Conservation (phyloP, 30 jellyfish, hydroid and myxozoan genomes). For the Pseudorhiza aurosa region DNA sequence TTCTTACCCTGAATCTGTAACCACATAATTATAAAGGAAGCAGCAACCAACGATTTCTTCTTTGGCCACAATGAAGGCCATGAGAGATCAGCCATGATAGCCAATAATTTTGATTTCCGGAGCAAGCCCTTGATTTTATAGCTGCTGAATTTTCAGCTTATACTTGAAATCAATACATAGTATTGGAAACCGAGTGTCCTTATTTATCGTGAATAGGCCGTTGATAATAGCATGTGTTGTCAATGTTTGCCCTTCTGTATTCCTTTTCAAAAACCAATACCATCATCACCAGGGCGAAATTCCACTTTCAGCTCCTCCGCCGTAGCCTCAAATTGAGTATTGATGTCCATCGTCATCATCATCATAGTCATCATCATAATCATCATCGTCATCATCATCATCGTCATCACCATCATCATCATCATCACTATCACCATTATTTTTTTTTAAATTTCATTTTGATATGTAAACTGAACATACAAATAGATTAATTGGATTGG, state of each 20-base stretch:
- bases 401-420: no score
- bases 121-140: background rate
- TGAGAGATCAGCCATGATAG: no score
- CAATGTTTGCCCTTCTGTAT: background rate
- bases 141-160: background rate
- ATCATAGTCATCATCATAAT: no score
- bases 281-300: conserved; percentile 24
- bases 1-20: background rate
- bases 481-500: no score
- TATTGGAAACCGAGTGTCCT: background rate
- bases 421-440: no score
- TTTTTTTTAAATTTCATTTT: no score
- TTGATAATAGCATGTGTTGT: background rate
- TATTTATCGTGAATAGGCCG: background rate
- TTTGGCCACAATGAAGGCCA: background rate
- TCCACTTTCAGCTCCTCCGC: conserved; percentile 19
- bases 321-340: no score
- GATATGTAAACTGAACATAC: no score
- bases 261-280: background rate
- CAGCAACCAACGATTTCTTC: background rate
- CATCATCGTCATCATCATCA: no score
- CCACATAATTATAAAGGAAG: background rate
- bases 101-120: background rate
- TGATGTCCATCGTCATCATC: no score
- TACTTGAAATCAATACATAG: background rate